Conservation (phyloP, 2,888 invertebrate species). For the Rotaria macrura region DNA sequence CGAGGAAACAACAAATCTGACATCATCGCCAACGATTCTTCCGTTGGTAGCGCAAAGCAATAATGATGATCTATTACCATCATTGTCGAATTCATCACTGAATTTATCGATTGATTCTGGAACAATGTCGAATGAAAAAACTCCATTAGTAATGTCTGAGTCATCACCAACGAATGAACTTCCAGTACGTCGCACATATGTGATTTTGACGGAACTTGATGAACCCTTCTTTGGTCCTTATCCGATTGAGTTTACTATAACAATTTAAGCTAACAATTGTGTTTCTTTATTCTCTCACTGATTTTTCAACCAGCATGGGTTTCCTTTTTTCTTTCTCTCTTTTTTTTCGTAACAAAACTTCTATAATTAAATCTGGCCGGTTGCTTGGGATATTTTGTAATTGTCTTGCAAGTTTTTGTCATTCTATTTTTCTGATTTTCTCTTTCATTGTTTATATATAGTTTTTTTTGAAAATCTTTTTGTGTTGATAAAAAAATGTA, state of each 20-base stretch:
- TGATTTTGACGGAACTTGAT: background rate
- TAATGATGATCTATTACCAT: background rate
- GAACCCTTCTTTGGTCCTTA: constrained; percentile 1
- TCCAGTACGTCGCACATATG: background rate
- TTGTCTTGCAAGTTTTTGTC: background rate
- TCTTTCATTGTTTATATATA: background rate
- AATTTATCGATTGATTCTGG: background rate
- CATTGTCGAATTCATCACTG: background rate
- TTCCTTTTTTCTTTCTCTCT: background rate
- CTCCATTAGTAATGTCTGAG: background rate
- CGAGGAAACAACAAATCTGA: background rate
- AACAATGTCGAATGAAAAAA: background rate
- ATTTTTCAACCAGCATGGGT: no score
- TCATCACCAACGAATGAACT: background rate
- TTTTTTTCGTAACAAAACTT: background rate
- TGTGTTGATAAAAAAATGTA: background rate
- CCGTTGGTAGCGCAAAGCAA: background rate
- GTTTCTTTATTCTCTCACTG: background rate
- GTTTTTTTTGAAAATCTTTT: background rate
- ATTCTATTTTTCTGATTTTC: background rate
- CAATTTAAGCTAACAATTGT: background rate
- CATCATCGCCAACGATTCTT: background rate
- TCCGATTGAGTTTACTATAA: background rate
- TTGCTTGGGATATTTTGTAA: background rate
- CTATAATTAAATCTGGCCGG: background rate